phyloP scores from a whole-genome alignment of 2,888 invertebrate species.

The Siphonodentalium dalli region DNA sequence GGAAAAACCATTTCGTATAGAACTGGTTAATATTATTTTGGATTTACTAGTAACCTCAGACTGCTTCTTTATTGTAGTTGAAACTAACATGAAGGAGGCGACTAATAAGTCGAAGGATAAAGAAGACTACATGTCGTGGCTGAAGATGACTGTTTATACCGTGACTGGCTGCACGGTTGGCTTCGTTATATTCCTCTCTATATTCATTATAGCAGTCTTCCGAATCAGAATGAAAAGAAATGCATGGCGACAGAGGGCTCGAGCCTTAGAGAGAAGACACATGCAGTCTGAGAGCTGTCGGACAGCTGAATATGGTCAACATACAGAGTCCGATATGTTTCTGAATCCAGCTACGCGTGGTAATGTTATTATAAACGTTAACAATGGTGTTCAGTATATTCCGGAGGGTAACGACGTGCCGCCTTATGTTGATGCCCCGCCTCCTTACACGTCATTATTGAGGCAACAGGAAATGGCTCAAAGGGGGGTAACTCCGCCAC shows the following conservation, averaged over 20 bases:
- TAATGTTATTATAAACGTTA: constrained; percentile 56
- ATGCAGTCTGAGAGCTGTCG: constrained; percentile 23
- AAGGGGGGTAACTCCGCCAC: constrained; percentile 41
- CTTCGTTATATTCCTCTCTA: constrained; percentile 50
- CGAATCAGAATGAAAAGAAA: constrained; percentile 51
- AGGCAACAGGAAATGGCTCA: constrained; percentile 23
- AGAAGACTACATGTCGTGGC: constrained; percentile 43
- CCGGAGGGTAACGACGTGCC: constrained; percentile 38
- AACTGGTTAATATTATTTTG: too few relatives aligned
- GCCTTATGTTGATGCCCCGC: constrained; percentile 40
- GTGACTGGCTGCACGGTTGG: constrained; percentile 54
- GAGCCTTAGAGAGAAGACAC: constrained; percentile 30
- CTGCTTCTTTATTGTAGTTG: too few relatives aligned
- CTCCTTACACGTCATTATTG: constrained; percentile 49
- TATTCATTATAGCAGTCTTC: constrained; percentile 51
- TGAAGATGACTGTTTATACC: constrained; percentile 53
- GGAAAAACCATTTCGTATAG: too few relatives aligned
- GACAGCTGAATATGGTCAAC: too few relatives aligned
- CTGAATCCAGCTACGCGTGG: constrained; percentile 39
- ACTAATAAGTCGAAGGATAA: too few relatives aligned
- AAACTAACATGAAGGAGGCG: too few relatives aligned
- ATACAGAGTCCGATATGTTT: constrained; percentile 24
- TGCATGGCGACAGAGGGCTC: constrained; percentile 33
- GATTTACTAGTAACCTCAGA: too few relatives aligned
- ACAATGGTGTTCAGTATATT: constrained; percentile 55